phyloP scores from a whole-genome alignment of 2,797 vertebrate genomes.

The Phrynocephalus guinanensis region DNA sequence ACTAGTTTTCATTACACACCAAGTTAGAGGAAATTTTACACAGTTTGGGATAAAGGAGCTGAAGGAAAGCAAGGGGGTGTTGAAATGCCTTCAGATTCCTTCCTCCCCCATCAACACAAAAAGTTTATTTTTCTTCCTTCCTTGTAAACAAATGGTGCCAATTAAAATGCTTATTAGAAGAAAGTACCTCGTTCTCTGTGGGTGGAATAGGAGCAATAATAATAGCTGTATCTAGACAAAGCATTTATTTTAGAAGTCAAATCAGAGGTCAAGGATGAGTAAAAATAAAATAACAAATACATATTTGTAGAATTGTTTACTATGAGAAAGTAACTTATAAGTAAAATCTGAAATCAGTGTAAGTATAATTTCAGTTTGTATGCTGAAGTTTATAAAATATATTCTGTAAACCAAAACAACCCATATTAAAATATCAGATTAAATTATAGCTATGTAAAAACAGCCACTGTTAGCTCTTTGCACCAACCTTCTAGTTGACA shows the following conservation, averaged over 20 bases:
- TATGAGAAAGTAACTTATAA: neutral
- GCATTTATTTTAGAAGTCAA: slow-evolving; percentile 1
- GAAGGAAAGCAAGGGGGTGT: slow-evolving; percentile 45
- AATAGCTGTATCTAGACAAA: neutral
- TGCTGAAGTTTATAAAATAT: no score
- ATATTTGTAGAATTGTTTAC: neutral
- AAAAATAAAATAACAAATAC: neutral
- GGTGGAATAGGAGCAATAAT: slow-evolving; percentile 17
- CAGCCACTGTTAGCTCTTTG: no score
- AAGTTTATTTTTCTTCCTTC: slow-evolving; percentile 32
- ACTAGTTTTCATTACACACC: slow-evolving; percentile 54
- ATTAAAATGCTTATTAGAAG: slow-evolving; percentile 29
- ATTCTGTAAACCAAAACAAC: no score
- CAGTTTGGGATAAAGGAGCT: slow-evolving; percentile 34
- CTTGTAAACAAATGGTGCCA: slow-evolving; percentile 39
- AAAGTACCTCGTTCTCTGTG: slow-evolving; percentile 29
- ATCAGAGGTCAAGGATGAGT: neutral
- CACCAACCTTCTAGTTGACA: no score
- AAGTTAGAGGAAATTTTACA: slow-evolving; percentile 56
- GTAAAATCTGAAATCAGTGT: no score
- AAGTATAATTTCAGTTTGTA: no score
- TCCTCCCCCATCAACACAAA: neutral
- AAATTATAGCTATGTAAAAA: no score
- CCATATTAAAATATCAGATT: no score
- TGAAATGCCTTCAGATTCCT: slow-evolving; percentile 50